phyloP scores from a whole-genome alignment of 2,888 invertebrate species.

The Brachyopa scutellaris region DNA sequence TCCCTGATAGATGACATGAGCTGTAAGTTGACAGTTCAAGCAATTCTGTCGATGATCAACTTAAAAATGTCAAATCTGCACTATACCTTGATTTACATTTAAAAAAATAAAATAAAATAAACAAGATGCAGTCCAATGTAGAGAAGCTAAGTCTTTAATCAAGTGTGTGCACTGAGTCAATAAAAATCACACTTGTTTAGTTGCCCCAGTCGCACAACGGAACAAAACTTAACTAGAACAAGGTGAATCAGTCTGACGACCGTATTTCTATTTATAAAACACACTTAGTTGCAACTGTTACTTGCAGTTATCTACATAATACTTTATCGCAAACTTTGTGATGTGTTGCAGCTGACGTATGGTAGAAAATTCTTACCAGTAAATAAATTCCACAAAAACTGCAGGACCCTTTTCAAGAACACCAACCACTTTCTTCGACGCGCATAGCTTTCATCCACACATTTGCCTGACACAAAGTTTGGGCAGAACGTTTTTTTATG shows the following conservation, averaged over 20 bases:
- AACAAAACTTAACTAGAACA: constrained; percentile 18
- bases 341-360: not conserved
- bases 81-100: too few relatives aligned
- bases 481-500: constrained; percentile 53
- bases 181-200: too few relatives aligned
- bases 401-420: constrained; percentile 75
- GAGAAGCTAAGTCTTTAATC: too few relatives aligned
- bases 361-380: constrained; percentile 77
- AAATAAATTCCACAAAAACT: constrained; percentile 75
- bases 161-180: too few relatives aligned
- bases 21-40: too few relatives aligned
- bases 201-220: not conserved
- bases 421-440: constrained; percentile 53
- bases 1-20: too few relatives aligned
- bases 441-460: constrained; percentile 76
- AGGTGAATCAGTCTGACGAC: constrained; percentile 29
- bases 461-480: constrained; percentile 69
- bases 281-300: not conserved
- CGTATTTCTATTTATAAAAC: not conserved
- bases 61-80: too few relatives aligned
- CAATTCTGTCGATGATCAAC: too few relatives aligned
- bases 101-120: too few relatives aligned
- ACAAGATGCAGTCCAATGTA: too few relatives aligned
- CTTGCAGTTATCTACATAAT: constrained; percentile 3
- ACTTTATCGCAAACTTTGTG: not conserved